Evolutionary conservation across 2,797 vertebrate species (phyloP).

Genomic region (Alcedo atthis): DNA sequence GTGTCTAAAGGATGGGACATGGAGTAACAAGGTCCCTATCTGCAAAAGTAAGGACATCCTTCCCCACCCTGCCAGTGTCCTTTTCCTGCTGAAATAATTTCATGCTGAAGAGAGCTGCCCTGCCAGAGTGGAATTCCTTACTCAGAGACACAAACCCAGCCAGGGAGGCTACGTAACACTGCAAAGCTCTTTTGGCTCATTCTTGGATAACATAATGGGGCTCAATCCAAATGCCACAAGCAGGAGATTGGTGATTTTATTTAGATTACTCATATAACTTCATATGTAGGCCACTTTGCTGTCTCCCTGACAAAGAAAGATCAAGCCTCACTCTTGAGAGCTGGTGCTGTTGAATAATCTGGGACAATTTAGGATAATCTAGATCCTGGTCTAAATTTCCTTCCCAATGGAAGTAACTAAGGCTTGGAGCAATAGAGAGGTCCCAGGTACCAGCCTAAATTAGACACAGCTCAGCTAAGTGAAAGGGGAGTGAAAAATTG

Average conservation of each 20-base stretch:
- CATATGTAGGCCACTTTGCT: not conserved
- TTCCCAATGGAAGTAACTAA: not conserved
- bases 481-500: not conserved
- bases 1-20: conserved; percentile 86
- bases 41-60: conserved; percentile 87
- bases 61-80: not conserved
- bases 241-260: conserved; percentile 17
- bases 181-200: conserved; percentile 25
- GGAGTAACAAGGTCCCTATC: conserved; percentile 86
- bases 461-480: not conserved
- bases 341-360: not conserved
- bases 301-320: conserved; percentile 2
- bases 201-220: not conserved
- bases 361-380: not conserved
- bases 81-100: not conserved
- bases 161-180: conserved; percentile 39
- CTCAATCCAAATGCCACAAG: conserved; percentile 28
- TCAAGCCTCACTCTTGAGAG: not conserved
- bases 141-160: not conserved
- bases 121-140: conserved; percentile 31
- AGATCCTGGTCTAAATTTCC: not conserved
- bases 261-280: conserved; percentile 20
- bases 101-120: not conserved
- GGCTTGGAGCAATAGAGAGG: not conserved
- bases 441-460: not conserved